Percentiles rank a stretch among this genome's conserved stretches.
Evolutionary conservation across 2,797 vertebrate genomes (phyloP).

Genomic region (Sebastes itinus): DNA sequence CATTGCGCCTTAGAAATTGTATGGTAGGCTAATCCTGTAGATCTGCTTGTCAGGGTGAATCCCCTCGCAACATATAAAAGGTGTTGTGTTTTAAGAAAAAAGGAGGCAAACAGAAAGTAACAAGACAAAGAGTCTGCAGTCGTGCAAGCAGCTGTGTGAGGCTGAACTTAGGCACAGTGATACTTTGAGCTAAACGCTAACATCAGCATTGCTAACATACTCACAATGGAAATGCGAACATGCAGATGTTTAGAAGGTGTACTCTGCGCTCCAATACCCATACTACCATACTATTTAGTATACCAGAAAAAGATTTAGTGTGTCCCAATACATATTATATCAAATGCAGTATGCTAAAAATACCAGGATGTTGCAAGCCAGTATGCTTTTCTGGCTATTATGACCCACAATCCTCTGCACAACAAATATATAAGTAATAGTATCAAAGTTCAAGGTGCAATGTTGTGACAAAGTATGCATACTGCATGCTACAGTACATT

Average conservation of each 20-base stretch:
- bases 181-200: neutral
- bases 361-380: too few species aligned
- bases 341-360: too few species aligned
- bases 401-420: too few species aligned
- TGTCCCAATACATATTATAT: too few species aligned
- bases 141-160: neutral
- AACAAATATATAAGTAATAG: too few species aligned
- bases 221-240: neutral
- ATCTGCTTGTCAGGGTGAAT: conserved; percentile 61
- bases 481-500: too few species aligned
- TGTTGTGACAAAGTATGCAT: too few species aligned
- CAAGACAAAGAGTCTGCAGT: neutral
- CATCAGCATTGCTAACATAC: neutral
- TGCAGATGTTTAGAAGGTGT: neutral
- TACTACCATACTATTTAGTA: too few species aligned
- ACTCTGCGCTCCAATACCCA: too few species aligned
- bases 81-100: conserved; percentile 37
- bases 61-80: conserved; percentile 47
- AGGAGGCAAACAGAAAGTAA: neutral
- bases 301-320: too few species aligned
- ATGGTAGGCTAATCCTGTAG: conserved; percentile 56
- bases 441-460: too few species aligned
- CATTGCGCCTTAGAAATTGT: conserved; percentile 49
- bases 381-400: too few species aligned
- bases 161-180: neutral